Percentiles rank a stretch among this genome's conserved stretches.
These are phyloP conservation scores for Drusus annulatus DNA, from an alignment of 1,140 invertebrate species.

Conservation along the genomic window DNA sequence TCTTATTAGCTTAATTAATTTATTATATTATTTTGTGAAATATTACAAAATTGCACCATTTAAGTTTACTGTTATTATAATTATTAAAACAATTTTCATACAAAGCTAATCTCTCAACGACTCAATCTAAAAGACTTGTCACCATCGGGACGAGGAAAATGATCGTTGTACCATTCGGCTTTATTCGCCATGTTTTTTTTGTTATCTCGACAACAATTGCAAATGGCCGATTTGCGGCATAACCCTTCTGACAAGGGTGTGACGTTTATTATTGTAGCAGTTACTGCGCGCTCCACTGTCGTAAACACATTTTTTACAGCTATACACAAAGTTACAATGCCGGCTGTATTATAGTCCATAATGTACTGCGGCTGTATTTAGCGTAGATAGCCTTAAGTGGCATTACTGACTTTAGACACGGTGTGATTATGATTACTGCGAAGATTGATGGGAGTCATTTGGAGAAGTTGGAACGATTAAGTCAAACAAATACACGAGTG, in stretches of 20 bases:
- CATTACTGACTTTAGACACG: too few relatives aligned
- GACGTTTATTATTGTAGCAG: constrained; percentile 45
- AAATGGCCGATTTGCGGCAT: constrained; percentile 40
- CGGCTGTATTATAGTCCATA: background rate
- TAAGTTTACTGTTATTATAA: too few relatives aligned
- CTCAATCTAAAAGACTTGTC: background rate
- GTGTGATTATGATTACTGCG: too few relatives aligned
- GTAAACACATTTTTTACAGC: constrained; percentile 58
- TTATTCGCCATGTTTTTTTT: constrained; percentile 2
- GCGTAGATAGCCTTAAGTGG: background rate
- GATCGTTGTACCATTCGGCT: background rate
- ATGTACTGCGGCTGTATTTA: background rate
- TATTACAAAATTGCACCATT: too few relatives aligned
- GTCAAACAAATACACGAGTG: too few relatives aligned
- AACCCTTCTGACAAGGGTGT: constrained; percentile 56
- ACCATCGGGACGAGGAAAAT: background rate
- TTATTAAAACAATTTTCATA: too few relatives aligned
- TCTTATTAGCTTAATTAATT: too few relatives aligned
- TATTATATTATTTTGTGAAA: too few relatives aligned
- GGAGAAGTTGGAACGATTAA: too few relatives aligned
- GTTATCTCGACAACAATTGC: constrained; percentile 10
- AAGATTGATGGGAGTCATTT: too few relatives aligned
- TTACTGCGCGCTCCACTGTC: constrained; percentile 45
- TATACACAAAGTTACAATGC: constrained; percentile 5
- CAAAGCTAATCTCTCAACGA: too few relatives aligned